phyloP scores from a whole-genome alignment of 2,888 invertebrate genomes.

The Scaptomyza reducta region DNA sequence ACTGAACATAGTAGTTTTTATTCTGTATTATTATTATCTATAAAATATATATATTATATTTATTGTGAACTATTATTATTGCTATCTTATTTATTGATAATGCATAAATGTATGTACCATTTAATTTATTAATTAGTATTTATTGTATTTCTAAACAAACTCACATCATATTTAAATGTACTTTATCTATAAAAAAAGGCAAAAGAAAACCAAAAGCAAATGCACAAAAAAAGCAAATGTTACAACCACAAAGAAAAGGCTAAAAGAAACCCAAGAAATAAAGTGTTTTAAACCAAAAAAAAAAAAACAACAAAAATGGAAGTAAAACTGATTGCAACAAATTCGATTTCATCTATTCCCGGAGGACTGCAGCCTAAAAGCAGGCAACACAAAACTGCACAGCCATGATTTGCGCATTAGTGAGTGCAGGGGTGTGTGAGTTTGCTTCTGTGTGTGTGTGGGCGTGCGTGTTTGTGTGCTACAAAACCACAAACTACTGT shows the following conservation, averaged over 20 bases:
- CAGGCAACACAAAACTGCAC: constrained; percentile 42
- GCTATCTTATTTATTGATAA: constrained; percentile 71
- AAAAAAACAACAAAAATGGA: neutral
- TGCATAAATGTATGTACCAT: constrained; percentile 28
- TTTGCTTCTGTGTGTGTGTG: constrained; percentile 8
- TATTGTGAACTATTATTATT: constrained; percentile 42
- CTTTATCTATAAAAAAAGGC: constrained; percentile 63
- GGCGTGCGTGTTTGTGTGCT: constrained; percentile 45
- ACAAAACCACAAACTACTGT: constrained; percentile 80
- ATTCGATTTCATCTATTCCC: constrained; percentile 33
- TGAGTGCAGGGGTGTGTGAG: constrained; percentile 19
- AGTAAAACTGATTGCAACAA: constrained; percentile 10
- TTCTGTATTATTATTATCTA: constrained; percentile 42
- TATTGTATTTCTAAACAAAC: constrained; percentile 74
- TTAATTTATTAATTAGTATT: constrained; percentile 82
- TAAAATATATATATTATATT: constrained; percentile 20
- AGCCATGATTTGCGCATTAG: constrained; percentile 76
- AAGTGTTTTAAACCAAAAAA: constrained; percentile 81
- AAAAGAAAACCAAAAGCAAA: constrained; percentile 56
- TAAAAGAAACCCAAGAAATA: constrained; percentile 76
- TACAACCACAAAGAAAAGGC: constrained; percentile 66
- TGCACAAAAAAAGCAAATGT: constrained; percentile 58
- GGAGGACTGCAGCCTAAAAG: constrained; percentile 56
- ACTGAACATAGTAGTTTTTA: constrained; percentile 78
- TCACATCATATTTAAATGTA: constrained; percentile 67